Evolutionary conservation across 2,113 vertebrate genomes (phyloP), one percentile per base, ranked within the genome.

Genomic region (Sander lucioperca): DNA sequence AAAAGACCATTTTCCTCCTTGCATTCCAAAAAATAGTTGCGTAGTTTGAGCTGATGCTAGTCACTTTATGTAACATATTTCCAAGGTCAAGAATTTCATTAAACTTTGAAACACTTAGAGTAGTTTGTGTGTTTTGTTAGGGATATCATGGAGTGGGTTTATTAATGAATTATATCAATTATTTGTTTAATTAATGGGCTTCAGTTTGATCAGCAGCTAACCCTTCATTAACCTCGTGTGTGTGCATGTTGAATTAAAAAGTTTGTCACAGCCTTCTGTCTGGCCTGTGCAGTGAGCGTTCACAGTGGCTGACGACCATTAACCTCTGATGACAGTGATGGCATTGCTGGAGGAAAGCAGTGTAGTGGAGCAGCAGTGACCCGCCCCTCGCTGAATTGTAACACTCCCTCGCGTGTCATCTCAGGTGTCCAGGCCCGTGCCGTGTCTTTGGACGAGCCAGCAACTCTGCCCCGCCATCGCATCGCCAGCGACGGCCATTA

Each of bases 401-500:
- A 84, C 27, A 10, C 53, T 67, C 2, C 14, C 21, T 59, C 23
- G 6, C n/a, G 3, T 58, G 7, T 69, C 16, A 2, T 79, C 15
- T 43, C 86, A 99, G 98, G 97, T 64, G 96, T 96, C 18, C 97
- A 96, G 85, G 93, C 96, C 36, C 95, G 91, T 0, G 94, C 95
- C 21, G 95, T 92, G 73, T 90, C 95, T 47, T 88, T 82, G 0
- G 94, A 97, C 3, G 97, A 98, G 71, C 90, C 88, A 0, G 50
- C 93, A 0, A 84, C 89, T 36, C 91, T 94, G 4, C 85, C 95
- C 23, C 90, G 94, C 58, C 96, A 92, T 74, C 94, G 95, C 80
- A 94, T 94, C 8, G 90, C 93, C 90, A 98, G 97, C 0, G 97
- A 99, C 62, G 95, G 96, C 57, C 96, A 97, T 61, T 95, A 95